Percentiles rank a stretch among this genome's conserved stretches.
These are phyloP conservation scores for Bufo bufo DNA, from an alignment of 2,113 vertebrate species.

Conservation along the genomic window DNA sequence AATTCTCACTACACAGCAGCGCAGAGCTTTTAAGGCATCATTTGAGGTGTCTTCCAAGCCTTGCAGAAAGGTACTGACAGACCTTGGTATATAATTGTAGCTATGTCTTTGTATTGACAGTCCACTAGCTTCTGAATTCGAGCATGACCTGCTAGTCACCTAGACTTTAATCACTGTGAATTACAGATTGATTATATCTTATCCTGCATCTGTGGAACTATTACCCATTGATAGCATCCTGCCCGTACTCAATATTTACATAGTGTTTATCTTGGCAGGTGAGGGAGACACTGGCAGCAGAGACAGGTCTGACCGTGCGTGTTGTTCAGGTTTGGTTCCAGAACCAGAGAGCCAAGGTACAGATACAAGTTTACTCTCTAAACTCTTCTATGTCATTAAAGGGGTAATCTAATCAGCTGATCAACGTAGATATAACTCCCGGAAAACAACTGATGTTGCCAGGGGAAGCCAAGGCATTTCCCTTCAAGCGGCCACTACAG, in stretches of 20 bases:
- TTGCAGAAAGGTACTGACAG: conserved; percentile 80
- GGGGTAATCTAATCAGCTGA: not conserved
- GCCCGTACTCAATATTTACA: not conserved
- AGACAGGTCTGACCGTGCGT: conserved; percentile 86
- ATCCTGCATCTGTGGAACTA: too few relatives aligned
- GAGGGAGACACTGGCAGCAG: conserved; percentile 87
- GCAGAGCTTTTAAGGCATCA: conserved; percentile 88
- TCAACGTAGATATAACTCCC: too few relatives aligned
- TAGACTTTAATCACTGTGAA: too few relatives aligned
- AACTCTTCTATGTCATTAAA: not conserved
- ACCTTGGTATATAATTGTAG: too few relatives aligned
- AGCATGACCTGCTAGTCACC: too few relatives aligned
- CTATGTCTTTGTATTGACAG: too few relatives aligned
- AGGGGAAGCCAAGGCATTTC: too few relatives aligned
- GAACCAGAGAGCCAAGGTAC: conserved; percentile 90
- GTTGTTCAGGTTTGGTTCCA: conserved; percentile 93
- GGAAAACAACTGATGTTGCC: too few relatives aligned
- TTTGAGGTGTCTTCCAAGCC: conserved; percentile 93
- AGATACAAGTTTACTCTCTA: conserved; percentile 34
- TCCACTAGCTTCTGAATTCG: too few relatives aligned
- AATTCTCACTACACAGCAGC: conserved; percentile 89
- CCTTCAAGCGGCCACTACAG: too few relatives aligned
- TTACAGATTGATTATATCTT: too few relatives aligned
- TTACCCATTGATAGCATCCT: too few relatives aligned
- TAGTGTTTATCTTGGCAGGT: conserved; percentile 71